Evolutionary conservation across 1,140 invertebrate genomes (phyloP).

Genomic region (Hypsibius dujardini): DNA sequence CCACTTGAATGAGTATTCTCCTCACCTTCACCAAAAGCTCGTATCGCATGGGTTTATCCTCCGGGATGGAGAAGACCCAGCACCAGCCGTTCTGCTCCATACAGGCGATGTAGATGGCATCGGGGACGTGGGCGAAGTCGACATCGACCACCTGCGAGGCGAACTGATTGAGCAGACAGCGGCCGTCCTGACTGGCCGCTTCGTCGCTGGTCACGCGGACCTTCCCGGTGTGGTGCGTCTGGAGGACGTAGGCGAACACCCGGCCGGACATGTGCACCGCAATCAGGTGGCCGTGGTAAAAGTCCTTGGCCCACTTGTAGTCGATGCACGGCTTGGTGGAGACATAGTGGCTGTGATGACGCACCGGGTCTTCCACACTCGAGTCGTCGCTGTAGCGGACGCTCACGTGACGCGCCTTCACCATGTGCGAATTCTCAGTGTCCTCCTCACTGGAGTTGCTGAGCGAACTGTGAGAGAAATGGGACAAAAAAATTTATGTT

Average conservation of each 20-base stretch:
- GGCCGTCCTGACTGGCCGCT: neutral
- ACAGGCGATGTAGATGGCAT: slow-evolving; percentile 12
- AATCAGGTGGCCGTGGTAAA: neutral
- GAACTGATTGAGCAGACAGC: slow-evolving; percentile 4
- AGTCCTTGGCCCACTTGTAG: slow-evolving; percentile 1
- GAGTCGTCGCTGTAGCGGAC: neutral
- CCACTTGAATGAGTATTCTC: neutral
- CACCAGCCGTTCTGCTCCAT: slow-evolving; percentile 15
- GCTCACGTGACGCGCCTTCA: neutral
- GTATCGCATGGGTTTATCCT: slow-evolving; percentile 5
- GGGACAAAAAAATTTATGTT: no score
- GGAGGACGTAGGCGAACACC: neutral
- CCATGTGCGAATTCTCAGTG: neutral
- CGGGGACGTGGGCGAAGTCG: slow-evolving; percentile 14
- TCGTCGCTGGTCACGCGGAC: slow-evolving; percentile 13
- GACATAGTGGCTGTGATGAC: slow-evolving; percentile 16
- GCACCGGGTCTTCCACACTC: neutral
- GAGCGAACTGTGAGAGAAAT: no score
- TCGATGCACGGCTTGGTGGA: slow-evolving; percentile 15
- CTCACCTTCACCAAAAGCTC: slow-evolving; percentile 3
- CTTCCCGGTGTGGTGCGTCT: slow-evolving; percentile 11
- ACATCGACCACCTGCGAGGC: neutral
- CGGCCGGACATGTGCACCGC: slow-evolving; percentile 12
- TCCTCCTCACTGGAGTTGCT: neutral
- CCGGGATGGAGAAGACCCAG: neutral